Percentiles rank a stretch among this genome's conserved stretches.
phyloP scores from a whole-genome alignment of 2,113 vertebrate species.

The Scytalopus superciliaris region DNA sequence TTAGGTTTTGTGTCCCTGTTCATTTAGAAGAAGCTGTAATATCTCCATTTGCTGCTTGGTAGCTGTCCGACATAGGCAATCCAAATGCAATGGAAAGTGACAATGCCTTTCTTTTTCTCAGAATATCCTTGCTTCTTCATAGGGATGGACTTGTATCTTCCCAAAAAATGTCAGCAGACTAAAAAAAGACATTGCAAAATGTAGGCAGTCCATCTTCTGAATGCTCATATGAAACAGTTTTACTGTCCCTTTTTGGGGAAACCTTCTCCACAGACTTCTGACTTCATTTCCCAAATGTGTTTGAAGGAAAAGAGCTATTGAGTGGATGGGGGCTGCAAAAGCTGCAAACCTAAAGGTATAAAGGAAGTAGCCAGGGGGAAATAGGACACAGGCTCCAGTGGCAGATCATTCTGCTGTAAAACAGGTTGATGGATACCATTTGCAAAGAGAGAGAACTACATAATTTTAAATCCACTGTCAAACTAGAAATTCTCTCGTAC shows the following conservation, averaged over 20 bases:
- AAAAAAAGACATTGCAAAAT: background rate
- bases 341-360: background rate
- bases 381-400: fast-evolving
- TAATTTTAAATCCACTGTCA: background rate
- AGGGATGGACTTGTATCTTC: background rate
- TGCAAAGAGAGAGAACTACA: background rate
- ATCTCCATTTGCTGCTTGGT: background rate
- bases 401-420: background rate
- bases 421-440: background rate
- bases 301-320: background rate
- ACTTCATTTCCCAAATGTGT: background rate
- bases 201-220: background rate
- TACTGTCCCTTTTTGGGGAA: background rate
- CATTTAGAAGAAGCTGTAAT: background rate
- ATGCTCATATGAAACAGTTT: background rate
- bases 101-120: background rate
- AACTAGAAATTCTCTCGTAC: background rate
- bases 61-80: background rate
- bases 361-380: background rate
- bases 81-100: background rate
- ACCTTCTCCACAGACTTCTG: background rate
- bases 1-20: background rate
- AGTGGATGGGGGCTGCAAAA: background rate
- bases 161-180: background rate
- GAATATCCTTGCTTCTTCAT: background rate